These are phyloP conservation scores for Drosophila longiperda DNA, from an alignment of 2,888 invertebrate species.

Conservation along the genomic window DNA sequence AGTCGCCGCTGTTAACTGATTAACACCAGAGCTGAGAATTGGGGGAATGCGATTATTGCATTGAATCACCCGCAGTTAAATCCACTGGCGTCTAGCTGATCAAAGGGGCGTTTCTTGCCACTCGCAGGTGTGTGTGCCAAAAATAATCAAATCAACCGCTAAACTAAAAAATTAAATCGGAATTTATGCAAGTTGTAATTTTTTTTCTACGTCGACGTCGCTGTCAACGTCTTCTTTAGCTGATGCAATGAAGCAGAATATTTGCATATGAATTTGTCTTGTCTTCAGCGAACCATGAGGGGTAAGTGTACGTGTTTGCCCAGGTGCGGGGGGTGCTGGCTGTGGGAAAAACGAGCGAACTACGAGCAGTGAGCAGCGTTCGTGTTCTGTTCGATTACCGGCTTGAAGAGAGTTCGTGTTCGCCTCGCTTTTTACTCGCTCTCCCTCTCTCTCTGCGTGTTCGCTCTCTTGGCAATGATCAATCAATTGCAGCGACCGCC, in stretches of 20 bases:
- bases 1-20: conserved; percentile 53
- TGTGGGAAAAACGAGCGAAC: conserved; percentile 47
- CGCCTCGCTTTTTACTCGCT: not conserved
- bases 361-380: conserved; percentile 8
- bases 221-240: conserved; percentile 54
- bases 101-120: conserved; percentile 34
- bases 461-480: conserved; percentile 49
- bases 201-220: conserved; percentile 31
- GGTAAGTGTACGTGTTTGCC: conserved; percentile 6
- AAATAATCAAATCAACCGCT: conserved; percentile 18
- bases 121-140: conserved; percentile 27
- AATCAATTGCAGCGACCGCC: conserved; percentile 54
- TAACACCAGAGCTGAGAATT: conserved; percentile 48
- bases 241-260: conserved; percentile 72
- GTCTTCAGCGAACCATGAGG: conserved; percentile 38
- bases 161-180: conserved; percentile 22
- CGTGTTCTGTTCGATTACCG: conserved; percentile 30
- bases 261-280: conserved; percentile 72
- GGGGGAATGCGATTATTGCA: conserved; percentile 35
- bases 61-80: conserved; percentile 29
- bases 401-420: conserved; percentile 7
- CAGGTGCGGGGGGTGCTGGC: conserved; percentile 8
- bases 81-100: conserved; percentile 23
- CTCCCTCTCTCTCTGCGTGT: not conserved
- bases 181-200: conserved; percentile 52